Conservation (phyloP, 1,140 invertebrate genomes). For the Akabosia matsudoensis region DNA sequence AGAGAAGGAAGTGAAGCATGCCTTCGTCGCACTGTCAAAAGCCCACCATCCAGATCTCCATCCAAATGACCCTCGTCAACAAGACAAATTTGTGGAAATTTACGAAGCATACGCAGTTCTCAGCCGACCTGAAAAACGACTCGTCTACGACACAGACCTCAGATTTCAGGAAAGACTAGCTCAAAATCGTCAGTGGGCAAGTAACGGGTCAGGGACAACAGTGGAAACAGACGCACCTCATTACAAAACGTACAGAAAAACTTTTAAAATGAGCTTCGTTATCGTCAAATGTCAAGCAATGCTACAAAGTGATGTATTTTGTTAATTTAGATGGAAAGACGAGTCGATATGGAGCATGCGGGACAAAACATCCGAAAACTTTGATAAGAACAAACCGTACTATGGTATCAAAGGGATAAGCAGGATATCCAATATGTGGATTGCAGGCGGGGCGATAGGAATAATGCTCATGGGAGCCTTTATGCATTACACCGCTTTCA, state of each 20-base stretch:
- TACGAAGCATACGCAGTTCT: conserved; percentile 64
- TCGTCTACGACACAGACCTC: conserved; percentile 56
- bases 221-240: conserved; percentile 27
- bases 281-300: not conserved
- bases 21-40: conserved; percentile 39
- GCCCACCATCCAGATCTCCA: conserved; percentile 60
- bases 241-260: conserved; percentile 33
- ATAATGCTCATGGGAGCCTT: conserved; percentile 56
- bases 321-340: conserved; percentile 41
- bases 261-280: not conserved
- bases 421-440: conserved; percentile 57
- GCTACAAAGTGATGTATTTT: not conserved
- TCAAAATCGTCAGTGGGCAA: not conserved
- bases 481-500: conserved; percentile 58
- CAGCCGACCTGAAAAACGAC: conserved; percentile 57
- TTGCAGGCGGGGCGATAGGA: conserved; percentile 56
- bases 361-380: conserved; percentile 31
- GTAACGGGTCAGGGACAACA: not conserved
- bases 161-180: not conserved
- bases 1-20: conserved; percentile 30
- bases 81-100: conserved; percentile 60
- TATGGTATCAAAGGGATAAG: conserved; percentile 61
- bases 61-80: conserved; percentile 52
- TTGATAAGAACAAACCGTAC: conserved; percentile 49
- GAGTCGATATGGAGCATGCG: conserved; percentile 40